A percentile compares a stretch with the other conserved stretches of the same genome.
These are phyloP conservation scores for Alcedo quadribrachys DNA, from an alignment of 2,797 vertebrate species.

Conservation along the genomic window DNA sequence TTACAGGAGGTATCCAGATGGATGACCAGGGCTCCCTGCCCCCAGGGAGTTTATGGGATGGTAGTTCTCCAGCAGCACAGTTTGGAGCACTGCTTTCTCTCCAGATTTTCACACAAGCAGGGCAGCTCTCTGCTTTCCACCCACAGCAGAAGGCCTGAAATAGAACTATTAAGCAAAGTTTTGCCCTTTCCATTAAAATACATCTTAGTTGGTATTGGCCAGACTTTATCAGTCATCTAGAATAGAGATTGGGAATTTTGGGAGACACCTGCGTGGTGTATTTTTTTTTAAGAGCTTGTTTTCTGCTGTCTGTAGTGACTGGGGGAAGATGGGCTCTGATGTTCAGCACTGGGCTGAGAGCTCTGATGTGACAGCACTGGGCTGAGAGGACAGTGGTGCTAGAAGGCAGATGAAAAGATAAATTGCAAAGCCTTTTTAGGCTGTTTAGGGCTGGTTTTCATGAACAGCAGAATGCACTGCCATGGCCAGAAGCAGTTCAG, in stretches of 20 bases:
- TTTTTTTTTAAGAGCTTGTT: background rate
- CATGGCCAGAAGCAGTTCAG: background rate
- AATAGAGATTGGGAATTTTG: background rate
- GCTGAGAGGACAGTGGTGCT: background rate
- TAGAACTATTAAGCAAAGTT: background rate
- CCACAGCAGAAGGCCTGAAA: background rate
- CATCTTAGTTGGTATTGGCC: background rate
- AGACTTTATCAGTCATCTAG: background rate
- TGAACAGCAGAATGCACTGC: background rate
- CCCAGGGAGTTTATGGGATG: background rate
- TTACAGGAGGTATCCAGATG: background rate
- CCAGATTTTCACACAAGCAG: background rate
- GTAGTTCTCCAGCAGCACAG: background rate
- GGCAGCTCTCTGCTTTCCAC: background rate
- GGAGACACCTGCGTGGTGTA: background rate
- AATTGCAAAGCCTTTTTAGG: background rate
- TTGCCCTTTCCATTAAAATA: background rate
- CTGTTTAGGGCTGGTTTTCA: background rate
- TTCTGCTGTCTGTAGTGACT: rapidly evolving
- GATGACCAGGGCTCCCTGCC: rapidly evolving
- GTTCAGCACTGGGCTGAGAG: background rate
- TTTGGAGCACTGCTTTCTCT: background rate
- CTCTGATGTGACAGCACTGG: background rate
- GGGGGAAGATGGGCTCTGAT: background rate
- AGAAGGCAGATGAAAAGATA: background rate